These are phyloP conservation scores for Leuciscus waleckii DNA, from an alignment of 2,797 vertebrate genomes.

Conservation along the genomic window DNA sequence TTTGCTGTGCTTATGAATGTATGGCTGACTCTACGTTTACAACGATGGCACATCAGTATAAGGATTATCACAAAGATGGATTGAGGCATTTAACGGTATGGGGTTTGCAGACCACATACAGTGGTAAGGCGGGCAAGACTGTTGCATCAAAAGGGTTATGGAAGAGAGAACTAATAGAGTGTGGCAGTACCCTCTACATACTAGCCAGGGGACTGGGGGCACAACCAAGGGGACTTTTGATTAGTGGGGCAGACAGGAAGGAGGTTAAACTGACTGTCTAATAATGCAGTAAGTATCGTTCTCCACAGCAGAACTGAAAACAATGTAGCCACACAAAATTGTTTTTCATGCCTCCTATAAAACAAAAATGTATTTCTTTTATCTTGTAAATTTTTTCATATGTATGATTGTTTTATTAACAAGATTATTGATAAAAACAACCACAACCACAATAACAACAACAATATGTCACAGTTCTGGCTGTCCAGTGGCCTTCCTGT, in stretches of 20 bases:
- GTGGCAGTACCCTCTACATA: slow-evolving; percentile 47
- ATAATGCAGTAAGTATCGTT: slow-evolving; percentile 33
- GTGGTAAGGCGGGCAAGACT: slow-evolving; percentile 24
- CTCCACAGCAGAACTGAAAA: neutral
- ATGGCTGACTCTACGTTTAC: neutral
- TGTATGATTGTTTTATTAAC: too few species aligned
- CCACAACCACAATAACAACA: too few species aligned
- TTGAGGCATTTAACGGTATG: slow-evolving; percentile 40
- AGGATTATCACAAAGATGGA: slow-evolving; percentile 41
- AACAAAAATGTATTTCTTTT: too few species aligned
- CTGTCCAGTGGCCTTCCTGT: too few species aligned
- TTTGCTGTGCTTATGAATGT: neutral
- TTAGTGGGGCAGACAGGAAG: slow-evolving; percentile 30
- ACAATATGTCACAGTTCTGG: too few species aligned
- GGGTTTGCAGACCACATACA: slow-evolving; percentile 34
- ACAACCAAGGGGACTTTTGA: slow-evolving; percentile 52
- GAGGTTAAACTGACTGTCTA: slow-evolving; percentile 32
- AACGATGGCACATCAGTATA: slow-evolving; percentile 30
- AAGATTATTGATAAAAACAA: too few species aligned
- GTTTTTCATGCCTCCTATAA: neutral
- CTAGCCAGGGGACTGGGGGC: slow-evolving; percentile 28
- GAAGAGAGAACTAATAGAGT: slow-evolving; percentile 57
- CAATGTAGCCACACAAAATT: neutral
- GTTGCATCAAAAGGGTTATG: slow-evolving; percentile 56
- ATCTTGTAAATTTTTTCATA: too few species aligned